A percentile compares a stretch with the other conserved stretches of the same genome.
Conservation (phyloP, 2,888 invertebrate genomes). For the Phyto melanocephala region DNA sequence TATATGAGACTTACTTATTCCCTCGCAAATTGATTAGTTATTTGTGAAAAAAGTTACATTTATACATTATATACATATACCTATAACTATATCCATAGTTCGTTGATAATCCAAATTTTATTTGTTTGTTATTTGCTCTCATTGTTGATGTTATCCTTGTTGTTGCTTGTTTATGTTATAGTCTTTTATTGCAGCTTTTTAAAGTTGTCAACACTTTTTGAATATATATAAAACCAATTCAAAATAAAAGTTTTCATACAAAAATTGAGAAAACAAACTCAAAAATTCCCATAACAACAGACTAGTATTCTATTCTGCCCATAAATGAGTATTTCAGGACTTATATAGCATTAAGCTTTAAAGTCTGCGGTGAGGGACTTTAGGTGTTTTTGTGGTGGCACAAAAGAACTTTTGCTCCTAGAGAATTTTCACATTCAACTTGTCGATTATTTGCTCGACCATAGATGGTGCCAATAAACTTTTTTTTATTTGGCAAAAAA, state of each 20-base stretch:
- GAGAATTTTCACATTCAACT: slow-evolving; percentile 49
- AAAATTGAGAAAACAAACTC: background rate
- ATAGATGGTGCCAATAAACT: slow-evolving; percentile 62
- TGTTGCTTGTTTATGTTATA: slow-evolving; percentile 4
- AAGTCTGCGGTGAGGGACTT: slow-evolving; percentile 12
- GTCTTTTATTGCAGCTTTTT: slow-evolving; percentile 47
- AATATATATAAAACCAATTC: slow-evolving; percentile 58
- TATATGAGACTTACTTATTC: too few species aligned
- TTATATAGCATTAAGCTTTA: slow-evolving; percentile 42
- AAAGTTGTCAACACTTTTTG: slow-evolving; percentile 61
- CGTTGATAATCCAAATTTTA: background rate
- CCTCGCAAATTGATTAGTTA: too few species aligned
- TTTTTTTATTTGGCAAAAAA: slow-evolving; percentile 30
- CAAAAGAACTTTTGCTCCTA: slow-evolving; percentile 48
- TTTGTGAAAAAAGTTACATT: too few species aligned
- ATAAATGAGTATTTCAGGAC: slow-evolving; percentile 22
- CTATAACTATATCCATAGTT: background rate
- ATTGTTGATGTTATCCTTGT: background rate
- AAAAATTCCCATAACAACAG: slow-evolving; percentile 45
- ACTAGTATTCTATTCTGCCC: background rate
- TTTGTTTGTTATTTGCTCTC: background rate
- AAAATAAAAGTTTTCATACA: slow-evolving; percentile 39
- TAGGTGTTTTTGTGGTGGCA: background rate
- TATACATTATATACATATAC: too few species aligned
- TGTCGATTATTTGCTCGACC: slow-evolving; percentile 44